Evolutionary conservation across 2,113 vertebrate species (phyloP), one percentile per base, ranked within the genome.

Genomic region (Dasyurus viverrinus): DNA sequence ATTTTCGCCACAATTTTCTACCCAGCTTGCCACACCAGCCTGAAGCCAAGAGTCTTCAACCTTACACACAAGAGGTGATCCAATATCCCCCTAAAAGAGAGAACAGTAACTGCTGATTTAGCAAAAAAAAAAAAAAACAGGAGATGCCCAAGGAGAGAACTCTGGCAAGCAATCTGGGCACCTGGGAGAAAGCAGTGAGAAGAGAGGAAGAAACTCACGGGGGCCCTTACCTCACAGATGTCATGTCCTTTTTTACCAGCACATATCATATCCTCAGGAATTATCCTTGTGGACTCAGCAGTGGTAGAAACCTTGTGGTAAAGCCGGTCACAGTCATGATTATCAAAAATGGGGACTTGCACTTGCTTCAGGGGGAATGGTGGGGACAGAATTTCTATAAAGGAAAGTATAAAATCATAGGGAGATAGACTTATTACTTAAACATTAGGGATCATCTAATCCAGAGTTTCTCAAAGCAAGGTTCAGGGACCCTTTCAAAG

Each of bases 1-100:
- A 23, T 7, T 0, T 8, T 0, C 1, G 6, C n/a, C 36, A 42
- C 68, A 84, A 0, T 22, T 16, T 1, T 84, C 68, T 42, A 23
- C 19, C n/a, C n/a, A 84, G n/a, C 68, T 84, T 22, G n/a, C 68
- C 16, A 84, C n/a, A 6, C 68, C 68, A 84, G n/a, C 68, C 68
- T 84, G 68, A 84, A 84, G 5, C 68, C 68, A 84, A 42, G 68
- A 84, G 68, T 84, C n/a, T 84, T 84, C 68, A 19, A 84, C n/a
- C n/a, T 84, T 84, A 84, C 68, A 84, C 4, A 23, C 68, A 84
- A 84, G 68, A 42, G 68, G 16, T 42, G n/a, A 5, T 84, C 68
- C 68, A 8, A 0, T 3, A n/a, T 84, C 68, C 6, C 19, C n/a
- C 68, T 84, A 19, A 42, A 84, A 84, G 19, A 84, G 16, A 42